Evolutionary conservation across 1,140 invertebrate species (phyloP), one percentile per base, ranked within the genome.

Genomic region (Drosophila ananassae): DNA sequence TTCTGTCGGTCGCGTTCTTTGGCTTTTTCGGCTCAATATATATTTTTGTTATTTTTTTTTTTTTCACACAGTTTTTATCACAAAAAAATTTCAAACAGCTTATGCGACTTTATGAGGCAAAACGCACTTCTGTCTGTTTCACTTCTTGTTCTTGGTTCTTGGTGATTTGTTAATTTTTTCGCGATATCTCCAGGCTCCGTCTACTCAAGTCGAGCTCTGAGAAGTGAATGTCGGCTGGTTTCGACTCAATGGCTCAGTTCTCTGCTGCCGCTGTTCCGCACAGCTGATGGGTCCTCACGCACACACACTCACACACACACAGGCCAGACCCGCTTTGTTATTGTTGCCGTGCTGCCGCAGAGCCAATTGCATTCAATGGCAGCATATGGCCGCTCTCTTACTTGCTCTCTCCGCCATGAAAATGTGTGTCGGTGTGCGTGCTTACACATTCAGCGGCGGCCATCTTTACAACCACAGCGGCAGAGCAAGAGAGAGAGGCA

Each of bases 371-470:
- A 89, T 77, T 85, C 68, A 67, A 55, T 80, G 79, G 58, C 79
- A 63, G 69, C 73, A 78, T 81, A 62, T 47, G 66, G 63, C 54
- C 41, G 53, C 67, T 32, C 71, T 73, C 67, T 44, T 30, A 25
- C 34, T 51, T 34, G 64, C 44, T 68, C 64, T 68, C 61, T 60
- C 28, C 59, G 10, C 25, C 41, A 46, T 48, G 22, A 7, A 44
- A 55, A 48, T 47, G 63, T 56, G 34, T 7, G 41, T 62, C 61
- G 73, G 37, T 77, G 51, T 61, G 57, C 17, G 17, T 24, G 44
- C 44, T 73, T 81, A 78, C 73, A 85, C 76, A 85, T 87, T 87
- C 83, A 87, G 82, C 60, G 84, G 83, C 83, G 84, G 83, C 83
- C 83, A 89, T 89, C 83, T 89, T 89, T 89, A 89, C 83, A 83